A percentile compares a stretch with the other conserved stretches of the same genome.
These are phyloP conservation scores for Pyrgilauda ruficollis DNA, from an alignment of 2,113 vertebrate genomes.

Conservation along the genomic window DNA sequence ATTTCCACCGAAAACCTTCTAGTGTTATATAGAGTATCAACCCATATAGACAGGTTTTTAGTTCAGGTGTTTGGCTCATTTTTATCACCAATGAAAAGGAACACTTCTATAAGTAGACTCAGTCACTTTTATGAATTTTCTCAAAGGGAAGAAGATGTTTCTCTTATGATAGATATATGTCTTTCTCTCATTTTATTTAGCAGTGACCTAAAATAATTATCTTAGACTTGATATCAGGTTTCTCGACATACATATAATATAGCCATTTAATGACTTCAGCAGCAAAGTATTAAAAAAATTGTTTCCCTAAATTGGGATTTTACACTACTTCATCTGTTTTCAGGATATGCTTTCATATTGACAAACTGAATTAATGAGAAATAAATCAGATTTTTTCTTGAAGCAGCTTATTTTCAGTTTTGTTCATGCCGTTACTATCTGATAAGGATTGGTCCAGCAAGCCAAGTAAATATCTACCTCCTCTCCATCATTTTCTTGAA, in stretches of 20 bases:
- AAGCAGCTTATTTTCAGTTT: not conserved
- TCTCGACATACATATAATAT: not conserved
- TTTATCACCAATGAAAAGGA: not conserved
- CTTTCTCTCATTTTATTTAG: not conserved
- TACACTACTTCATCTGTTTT: not conserved
- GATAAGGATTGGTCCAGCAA: not conserved
- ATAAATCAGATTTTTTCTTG: not conserved
- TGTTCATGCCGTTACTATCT: not conserved
- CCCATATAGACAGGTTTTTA: not conserved
- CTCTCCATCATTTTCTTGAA: conserved; percentile 85
- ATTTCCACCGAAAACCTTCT: not conserved
- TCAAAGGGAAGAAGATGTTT: not conserved
- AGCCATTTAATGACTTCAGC: not conserved
- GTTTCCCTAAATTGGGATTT: not conserved
- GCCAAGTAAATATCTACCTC: conserved; percentile 58
- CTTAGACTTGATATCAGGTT: not conserved
- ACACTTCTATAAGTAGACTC: not conserved
- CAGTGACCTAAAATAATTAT: not conserved
- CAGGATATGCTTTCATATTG: not conserved
- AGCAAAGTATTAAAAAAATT: not conserved
- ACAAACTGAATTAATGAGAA: not conserved
- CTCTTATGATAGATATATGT: not conserved
- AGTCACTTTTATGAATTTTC: not conserved
- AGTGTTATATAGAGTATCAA: not conserved
- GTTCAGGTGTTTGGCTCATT: not conserved